Evolutionary conservation across 2,888 invertebrate species (phyloP).

Genomic region (Fragum whitleyi): DNA sequence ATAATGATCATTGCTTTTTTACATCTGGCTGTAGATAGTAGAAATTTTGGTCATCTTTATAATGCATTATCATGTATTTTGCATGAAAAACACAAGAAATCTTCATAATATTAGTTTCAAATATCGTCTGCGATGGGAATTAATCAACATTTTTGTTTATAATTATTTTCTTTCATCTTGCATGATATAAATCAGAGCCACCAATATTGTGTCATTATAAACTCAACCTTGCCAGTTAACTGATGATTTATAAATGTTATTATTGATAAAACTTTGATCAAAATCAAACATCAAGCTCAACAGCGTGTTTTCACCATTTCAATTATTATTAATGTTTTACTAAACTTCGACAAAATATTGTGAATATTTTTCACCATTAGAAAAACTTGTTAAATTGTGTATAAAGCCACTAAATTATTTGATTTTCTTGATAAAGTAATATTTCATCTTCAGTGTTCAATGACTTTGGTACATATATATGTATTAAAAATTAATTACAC

Average conservation of each 20-base stretch:
- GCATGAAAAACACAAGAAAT: too few species aligned
- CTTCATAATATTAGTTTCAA: neutral
- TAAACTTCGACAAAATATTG: neutral
- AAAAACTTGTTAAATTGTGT: neutral
- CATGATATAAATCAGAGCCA: slow-evolving; percentile 1
- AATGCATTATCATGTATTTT: too few species aligned
- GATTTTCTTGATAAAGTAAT: neutral
- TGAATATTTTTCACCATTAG: neutral
- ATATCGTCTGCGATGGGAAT: neutral
- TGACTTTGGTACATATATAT: too few species aligned
- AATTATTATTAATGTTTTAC: slow-evolving; percentile 24
- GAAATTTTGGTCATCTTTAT: too few species aligned
- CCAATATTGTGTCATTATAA: slow-evolving; percentile 9
- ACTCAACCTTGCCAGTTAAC: neutral
- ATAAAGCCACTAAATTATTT: slow-evolving; percentile 16
- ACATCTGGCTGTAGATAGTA: too few species aligned
- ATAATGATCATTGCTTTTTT: too few species aligned
- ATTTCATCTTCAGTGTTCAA: neutral
- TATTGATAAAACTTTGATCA: slow-evolving; percentile 17
- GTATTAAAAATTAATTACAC: too few species aligned
- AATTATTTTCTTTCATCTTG: slow-evolving; percentile 11
- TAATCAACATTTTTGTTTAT: slow-evolving; percentile 6
- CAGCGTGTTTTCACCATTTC: slow-evolving; percentile 7
- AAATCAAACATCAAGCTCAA: neutral
- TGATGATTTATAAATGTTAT: slow-evolving; percentile 10